Percentiles rank a stretch among this genome's conserved stretches.
Conservation (phyloP, 2,113 vertebrate genomes). For the Antechinus stuartii region DNA sequence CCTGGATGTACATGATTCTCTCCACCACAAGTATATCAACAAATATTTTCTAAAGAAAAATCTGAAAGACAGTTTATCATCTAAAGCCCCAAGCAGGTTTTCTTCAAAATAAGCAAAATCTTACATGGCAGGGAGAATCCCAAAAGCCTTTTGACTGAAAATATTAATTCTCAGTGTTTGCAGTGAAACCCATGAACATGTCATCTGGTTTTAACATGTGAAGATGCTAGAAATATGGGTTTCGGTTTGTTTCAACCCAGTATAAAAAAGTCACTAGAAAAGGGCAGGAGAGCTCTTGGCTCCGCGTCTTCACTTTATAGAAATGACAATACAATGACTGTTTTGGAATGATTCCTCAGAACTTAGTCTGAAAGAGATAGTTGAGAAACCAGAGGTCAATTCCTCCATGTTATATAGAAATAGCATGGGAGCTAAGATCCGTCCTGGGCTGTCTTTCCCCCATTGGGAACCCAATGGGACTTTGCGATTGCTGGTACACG, state of each 20-base stretch:
- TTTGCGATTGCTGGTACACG: constrained; percentile 39
- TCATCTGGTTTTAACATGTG: constrained; percentile 39
- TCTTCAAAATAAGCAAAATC: constrained; percentile 42
- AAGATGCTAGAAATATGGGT: neutral
- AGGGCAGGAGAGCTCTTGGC: neutral
- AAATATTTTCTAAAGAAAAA: constrained; percentile 16
- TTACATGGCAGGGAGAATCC: constrained; percentile 24
- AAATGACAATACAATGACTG: constrained; percentile 70
- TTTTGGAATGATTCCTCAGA: constrained; percentile 68
- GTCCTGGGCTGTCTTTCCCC: constrained; percentile 61
- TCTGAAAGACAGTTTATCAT: neutral
- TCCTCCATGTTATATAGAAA: constrained; percentile 53
- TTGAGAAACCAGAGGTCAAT: constrained; percentile 65
- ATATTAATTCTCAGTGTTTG: constrained; percentile 46
- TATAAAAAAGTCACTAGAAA: constrained; percentile 24
- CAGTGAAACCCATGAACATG: constrained; percentile 54
- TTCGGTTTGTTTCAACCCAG: neutral
- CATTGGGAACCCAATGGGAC: constrained; percentile 48
- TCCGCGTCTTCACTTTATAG: constrained; percentile 64
- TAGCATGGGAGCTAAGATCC: constrained; percentile 49
- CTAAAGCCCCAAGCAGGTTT: constrained; percentile 1
- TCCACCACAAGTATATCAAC: neutral
- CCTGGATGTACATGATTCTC: too few species aligned
- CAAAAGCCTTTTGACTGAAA: constrained; percentile 31
- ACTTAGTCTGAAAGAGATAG: constrained; percentile 72